These are phyloP conservation scores for Callipepla californica DNA, from an alignment of 2,113 vertebrate species.

Conservation along the genomic window DNA sequence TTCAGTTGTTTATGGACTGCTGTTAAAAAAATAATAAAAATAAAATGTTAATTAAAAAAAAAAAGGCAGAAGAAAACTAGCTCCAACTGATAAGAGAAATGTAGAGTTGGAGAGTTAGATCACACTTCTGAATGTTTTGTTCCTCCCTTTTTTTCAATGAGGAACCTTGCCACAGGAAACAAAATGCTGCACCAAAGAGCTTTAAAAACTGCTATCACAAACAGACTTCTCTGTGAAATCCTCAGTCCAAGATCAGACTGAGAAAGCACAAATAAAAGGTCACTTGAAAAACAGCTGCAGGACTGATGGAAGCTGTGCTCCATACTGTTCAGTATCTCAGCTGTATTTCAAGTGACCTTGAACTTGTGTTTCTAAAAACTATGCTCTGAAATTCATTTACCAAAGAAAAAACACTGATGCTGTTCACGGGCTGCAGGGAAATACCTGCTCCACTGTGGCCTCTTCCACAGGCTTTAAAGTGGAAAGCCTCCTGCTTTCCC, in stretches of 20 bases:
- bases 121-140: background rate
- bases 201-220: background rate
- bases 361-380: background rate
- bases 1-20: background rate
- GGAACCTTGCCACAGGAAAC: background rate
- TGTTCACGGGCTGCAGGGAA: background rate
- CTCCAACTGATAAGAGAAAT: background rate
- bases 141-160: background rate
- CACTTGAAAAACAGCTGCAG: background rate
- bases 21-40: background rate
- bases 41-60: background rate
- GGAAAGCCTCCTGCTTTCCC: background rate
- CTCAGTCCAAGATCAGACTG: background rate
- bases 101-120: background rate
- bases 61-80: background rate
- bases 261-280: background rate
- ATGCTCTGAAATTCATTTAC: background rate
- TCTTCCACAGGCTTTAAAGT: accelerated
- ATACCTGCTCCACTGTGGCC: accelerated
- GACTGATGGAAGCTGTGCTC: background rate
- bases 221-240: background rate
- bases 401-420: background rate
- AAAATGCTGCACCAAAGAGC: background rate
- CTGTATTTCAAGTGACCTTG: background rate
- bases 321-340: background rate